Conservation (phyloP, 2,888 invertebrate genomes). For the Sabellastarte sp. region DNA sequence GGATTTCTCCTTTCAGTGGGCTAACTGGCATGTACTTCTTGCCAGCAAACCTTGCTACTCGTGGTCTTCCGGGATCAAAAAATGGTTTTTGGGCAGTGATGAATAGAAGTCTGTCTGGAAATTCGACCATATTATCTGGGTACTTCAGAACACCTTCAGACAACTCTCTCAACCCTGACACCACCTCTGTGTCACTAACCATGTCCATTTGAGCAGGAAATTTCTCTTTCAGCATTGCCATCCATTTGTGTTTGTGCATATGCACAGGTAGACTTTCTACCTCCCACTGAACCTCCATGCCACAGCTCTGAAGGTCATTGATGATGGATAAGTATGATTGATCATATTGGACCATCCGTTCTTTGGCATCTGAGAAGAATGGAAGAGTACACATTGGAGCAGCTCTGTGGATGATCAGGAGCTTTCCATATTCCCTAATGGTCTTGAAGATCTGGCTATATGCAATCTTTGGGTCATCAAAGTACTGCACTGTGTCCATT, state of each 20-base stretch:
- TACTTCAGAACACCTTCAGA: slow-evolving; percentile 55
- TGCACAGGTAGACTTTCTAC: slow-evolving; percentile 47
- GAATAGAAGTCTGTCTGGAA: slow-evolving; percentile 49
- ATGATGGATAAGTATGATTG: slow-evolving; percentile 47
- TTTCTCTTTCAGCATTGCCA: slow-evolving; percentile 45
- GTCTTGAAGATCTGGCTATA: slow-evolving; percentile 44
- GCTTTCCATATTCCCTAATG: slow-evolving; percentile 37
- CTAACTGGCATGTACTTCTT: too few relatives aligned
- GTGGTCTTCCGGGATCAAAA: too few relatives aligned
- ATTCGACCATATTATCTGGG: slow-evolving; percentile 48
- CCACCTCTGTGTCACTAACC: slow-evolving; percentile 43
- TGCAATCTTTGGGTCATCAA: slow-evolving; percentile 41
- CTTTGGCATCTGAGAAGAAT: slow-evolving; percentile 43
- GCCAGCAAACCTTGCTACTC: too few relatives aligned
- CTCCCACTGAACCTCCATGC: slow-evolving; percentile 52
- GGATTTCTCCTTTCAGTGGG: too few relatives aligned
- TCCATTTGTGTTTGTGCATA: slow-evolving; percentile 50
- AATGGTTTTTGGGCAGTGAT: slow-evolving; percentile 45
- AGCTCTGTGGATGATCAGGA: slow-evolving; percentile 50
- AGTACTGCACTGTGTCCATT: slow-evolving; percentile 45
- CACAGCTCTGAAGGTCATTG: slow-evolving; percentile 40
- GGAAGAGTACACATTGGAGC: slow-evolving; percentile 48
- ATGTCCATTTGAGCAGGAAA: slow-evolving; percentile 52
- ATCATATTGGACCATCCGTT: slow-evolving; percentile 42
- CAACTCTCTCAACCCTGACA: slow-evolving; percentile 47